A percentile compares a stretch with the other conserved stretches of the same genome.
Evolutionary conservation across 2,888 invertebrate species (phyloP).

Genomic region (Drosophila limbata): DNA sequence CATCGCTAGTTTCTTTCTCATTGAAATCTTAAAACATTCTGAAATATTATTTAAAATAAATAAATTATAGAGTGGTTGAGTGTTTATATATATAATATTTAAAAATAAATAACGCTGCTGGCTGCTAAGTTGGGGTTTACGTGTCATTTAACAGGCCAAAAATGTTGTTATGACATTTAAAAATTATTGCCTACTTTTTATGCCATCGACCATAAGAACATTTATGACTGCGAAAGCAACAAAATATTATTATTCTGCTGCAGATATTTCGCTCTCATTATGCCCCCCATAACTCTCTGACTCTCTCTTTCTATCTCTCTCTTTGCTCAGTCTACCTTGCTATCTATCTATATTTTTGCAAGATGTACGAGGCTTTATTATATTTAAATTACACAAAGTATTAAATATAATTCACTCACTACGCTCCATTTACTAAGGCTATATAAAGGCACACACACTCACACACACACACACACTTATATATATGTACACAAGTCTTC

Average conservation of each 20-base stretch:
- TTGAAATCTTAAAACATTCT: too few species aligned
- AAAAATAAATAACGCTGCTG: neutral
- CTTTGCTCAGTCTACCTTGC: neutral
- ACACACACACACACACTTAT: slow-evolving; percentile 16
- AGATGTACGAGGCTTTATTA: slow-evolving; percentile 66
- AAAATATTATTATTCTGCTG: slow-evolving; percentile 53
- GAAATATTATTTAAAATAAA: neutral
- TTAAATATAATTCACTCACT: slow-evolving; percentile 80
- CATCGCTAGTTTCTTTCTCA: too few species aligned
- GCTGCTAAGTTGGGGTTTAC: slow-evolving; percentile 1
- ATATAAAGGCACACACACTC: slow-evolving; percentile 53
- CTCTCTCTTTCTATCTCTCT: neutral
- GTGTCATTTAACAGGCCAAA: slow-evolving; percentile 19
- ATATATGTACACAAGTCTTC: slow-evolving; percentile 24
- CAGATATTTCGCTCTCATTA: slow-evolving; percentile 19
- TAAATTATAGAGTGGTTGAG: neutral
- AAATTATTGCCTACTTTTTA: slow-evolving; percentile 57
- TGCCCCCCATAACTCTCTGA: neutral
- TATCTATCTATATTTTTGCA: slow-evolving; percentile 21
- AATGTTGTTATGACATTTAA: slow-evolving; percentile 24
- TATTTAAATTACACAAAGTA: slow-evolving; percentile 81
- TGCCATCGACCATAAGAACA: slow-evolving; percentile 27
- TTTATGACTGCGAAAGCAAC: slow-evolving; percentile 50
- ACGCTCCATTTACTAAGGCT: slow-evolving; percentile 79
- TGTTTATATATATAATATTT: neutral